These are phyloP conservation scores for Cheirogaleus medius DNA, from an alignment of 2,113 vertebrate species.

Conservation along the genomic window DNA sequence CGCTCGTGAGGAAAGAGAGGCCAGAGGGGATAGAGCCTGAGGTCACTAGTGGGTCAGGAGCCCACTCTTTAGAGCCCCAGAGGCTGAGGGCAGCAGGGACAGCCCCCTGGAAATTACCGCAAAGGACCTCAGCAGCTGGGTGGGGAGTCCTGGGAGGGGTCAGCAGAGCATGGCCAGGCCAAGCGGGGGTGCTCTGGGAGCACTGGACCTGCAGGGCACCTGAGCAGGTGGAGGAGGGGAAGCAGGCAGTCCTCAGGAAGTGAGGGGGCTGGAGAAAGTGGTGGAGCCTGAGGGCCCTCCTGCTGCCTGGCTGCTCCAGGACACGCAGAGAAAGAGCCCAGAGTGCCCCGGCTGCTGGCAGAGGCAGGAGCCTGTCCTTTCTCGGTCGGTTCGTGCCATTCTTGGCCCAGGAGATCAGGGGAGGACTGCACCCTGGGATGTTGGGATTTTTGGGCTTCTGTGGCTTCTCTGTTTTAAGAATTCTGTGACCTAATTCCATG, in stretches of 20 bases:
- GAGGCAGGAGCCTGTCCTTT: background rate
- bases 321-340: background rate
- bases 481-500: conserved; percentile 72
- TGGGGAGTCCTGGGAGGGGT: background rate
- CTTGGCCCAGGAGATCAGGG: background rate
- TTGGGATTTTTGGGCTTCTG: conserved; percentile 23
- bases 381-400: background rate
- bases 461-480: conserved; percentile 51
- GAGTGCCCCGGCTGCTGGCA: background rate
- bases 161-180: accelerated
- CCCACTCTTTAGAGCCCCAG: background rate
- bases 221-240: background rate
- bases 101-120: background rate
- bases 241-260: background rate
- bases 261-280: background rate
- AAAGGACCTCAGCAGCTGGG: background rate
- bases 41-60: accelerated
- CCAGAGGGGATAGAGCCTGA: background rate
- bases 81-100: background rate
- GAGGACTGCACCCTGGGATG: background rate
- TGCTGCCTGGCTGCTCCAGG: background rate
- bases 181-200: background rate
- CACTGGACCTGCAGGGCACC: background rate
- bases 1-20: background rate
- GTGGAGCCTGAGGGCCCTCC: background rate